Evolutionary conservation across 2,888 invertebrate species (phyloP).

Genomic region (Phragmatobia fuliginosa): DNA sequence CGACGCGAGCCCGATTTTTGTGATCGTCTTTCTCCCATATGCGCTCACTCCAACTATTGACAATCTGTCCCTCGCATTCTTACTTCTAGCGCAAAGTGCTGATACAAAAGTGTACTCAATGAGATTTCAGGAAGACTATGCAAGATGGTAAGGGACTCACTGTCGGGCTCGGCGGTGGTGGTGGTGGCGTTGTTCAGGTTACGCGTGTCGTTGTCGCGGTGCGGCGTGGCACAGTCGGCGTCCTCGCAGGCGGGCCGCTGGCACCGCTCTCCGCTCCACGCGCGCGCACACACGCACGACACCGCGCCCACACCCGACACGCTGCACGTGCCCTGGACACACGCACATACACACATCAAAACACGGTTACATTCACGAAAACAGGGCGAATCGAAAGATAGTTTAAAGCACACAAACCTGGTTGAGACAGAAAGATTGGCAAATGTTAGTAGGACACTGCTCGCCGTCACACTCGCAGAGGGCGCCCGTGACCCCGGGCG

Average conservation of each 20-base stretch:
- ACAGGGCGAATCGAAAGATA: not conserved
- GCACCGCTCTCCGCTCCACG: slow-evolving; percentile 90
- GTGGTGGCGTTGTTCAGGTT: not conserved
- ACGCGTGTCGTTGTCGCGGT: slow-evolving; percentile 51
- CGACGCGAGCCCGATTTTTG: too few species aligned
- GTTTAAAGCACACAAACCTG: slow-evolving; percentile 51
- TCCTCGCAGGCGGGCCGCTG: slow-evolving; percentile 89
- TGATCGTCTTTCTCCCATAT: too few species aligned
- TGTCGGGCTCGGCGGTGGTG: not conserved
- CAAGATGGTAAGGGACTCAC: not conserved
- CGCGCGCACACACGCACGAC: slow-evolving; percentile 88
- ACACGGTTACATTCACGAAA: not conserved
- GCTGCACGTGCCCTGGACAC: slow-evolving; percentile 64
- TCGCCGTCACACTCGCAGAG: slow-evolving; percentile 59
- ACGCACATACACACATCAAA: slow-evolving; percentile 3
- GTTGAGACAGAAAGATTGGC: slow-evolving; percentile 67
- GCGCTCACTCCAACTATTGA: too few species aligned
- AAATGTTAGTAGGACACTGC: slow-evolving; percentile 53
- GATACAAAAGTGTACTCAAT: too few species aligned
- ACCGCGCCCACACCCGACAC: slow-evolving; percentile 64
- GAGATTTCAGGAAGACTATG: not conserved
- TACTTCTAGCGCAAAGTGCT: too few species aligned
- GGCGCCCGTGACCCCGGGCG: slow-evolving; percentile 35
- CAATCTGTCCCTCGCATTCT: too few species aligned
- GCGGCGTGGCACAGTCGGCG: slow-evolving; percentile 79